phyloP scores from a whole-genome alignment of 2,797 vertebrate species.

The Gallirallus australis region DNA sequence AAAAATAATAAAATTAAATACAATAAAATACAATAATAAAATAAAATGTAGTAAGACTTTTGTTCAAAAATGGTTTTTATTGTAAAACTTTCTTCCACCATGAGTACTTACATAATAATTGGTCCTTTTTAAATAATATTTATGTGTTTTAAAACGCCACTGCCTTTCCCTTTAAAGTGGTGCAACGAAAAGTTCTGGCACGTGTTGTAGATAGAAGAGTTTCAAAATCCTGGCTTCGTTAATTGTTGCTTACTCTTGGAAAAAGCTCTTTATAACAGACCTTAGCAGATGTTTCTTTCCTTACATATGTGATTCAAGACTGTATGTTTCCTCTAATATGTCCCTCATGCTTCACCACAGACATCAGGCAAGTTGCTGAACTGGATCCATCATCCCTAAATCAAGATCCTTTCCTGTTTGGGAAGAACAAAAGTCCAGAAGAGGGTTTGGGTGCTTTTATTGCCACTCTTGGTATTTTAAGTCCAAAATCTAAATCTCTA shows the following conservation, averaged over 20 bases:
- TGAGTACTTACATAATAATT: background rate
- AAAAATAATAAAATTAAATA: background rate
- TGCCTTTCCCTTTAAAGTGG: background rate
- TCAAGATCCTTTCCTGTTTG: background rate
- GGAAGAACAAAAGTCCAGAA: background rate
- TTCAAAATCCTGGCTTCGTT: background rate
- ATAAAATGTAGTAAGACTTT: background rate
- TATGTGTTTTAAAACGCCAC: background rate
- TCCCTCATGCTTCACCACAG: background rate
- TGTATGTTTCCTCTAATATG: background rate
- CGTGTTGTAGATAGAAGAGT: background rate
- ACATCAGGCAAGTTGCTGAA: background rate
- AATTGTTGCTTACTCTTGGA: background rate
- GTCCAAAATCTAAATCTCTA: background rate
- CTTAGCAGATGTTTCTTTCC: conserved; percentile 3
- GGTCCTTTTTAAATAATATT: background rate
- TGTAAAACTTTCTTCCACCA: background rate
- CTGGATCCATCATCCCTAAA: background rate
- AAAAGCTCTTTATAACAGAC: background rate
- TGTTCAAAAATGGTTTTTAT: accelerated
- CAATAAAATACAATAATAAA: no score
- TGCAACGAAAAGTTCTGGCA: background rate
- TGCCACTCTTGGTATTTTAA: background rate
- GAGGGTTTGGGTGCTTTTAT: background rate
- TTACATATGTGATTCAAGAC: background rate